Conservation (phyloP, 2,888 invertebrate species). For the Orchesella flavescens region DNA sequence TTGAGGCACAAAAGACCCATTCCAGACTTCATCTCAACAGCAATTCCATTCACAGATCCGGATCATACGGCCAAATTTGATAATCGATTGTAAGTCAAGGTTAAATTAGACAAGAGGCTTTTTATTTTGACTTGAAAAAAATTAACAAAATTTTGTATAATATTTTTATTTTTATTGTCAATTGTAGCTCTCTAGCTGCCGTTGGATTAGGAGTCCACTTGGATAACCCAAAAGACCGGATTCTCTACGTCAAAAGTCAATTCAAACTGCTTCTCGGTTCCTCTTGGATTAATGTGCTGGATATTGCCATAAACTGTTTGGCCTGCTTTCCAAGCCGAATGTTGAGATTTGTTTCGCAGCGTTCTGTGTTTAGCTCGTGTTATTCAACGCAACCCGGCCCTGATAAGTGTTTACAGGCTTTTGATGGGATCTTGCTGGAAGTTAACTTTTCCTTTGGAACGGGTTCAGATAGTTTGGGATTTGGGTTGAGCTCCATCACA, state of each 20-base stretch:
- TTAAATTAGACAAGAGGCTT: no score
- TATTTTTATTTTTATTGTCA: slow-evolving; percentile 4
- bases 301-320: not conserved
- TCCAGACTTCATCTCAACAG: slow-evolving; percentile 32
- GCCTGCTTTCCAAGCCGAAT: slow-evolving; percentile 11
- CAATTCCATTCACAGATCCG: slow-evolving; percentile 31
- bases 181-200: slow-evolving; percentile 26
- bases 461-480: slow-evolving; percentile 27
- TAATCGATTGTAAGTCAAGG: slow-evolving; percentile 48
- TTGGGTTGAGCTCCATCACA: slow-evolving; percentile 36
- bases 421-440: slow-evolving; percentile 33
- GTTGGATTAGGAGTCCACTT: slow-evolving; percentile 17
- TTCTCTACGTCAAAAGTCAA: slow-evolving; percentile 24
- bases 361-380: slow-evolving; percentile 28
- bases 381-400: slow-evolving; percentile 60
- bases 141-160: not conserved
- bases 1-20: not conserved
- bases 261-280: slow-evolving; percentile 12
- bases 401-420: not conserved
- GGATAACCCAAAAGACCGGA: slow-evolving; percentile 21
- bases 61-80: slow-evolving; percentile 33
- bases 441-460: slow-evolving; percentile 41
- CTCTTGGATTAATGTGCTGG: slow-evolving; percentile 32
- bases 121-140: no score
- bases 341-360: slow-evolving; percentile 4